Conservation (phyloP, 92 coral and sea anemone species). For the Ricordea florida region DNA sequence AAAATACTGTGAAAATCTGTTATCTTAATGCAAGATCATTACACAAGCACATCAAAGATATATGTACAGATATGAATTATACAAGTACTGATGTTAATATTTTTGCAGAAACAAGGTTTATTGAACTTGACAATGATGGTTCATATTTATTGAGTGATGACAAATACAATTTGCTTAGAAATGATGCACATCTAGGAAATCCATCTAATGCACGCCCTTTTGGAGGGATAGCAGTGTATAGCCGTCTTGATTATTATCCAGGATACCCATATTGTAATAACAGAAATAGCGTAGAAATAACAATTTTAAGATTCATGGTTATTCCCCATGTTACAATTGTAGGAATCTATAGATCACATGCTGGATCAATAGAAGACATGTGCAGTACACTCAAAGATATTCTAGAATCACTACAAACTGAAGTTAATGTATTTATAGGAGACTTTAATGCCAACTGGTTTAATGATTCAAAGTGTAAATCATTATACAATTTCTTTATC, state of each 20-base stretch:
- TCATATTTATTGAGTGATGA: too few species aligned
- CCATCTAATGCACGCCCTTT: slow-evolving; percentile 46
- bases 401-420: slow-evolving; percentile 21
- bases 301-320: slow-evolving; percentile 57
- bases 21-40: slow-evolving; percentile 65
- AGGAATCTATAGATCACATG: slow-evolving; percentile 74
- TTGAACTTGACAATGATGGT: slow-evolving; percentile 38
- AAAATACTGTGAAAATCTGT: slow-evolving; percentile 43
- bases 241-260: slow-evolving; percentile 59
- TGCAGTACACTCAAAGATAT: slow-evolving; percentile 30
- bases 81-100: slow-evolving; percentile 67
- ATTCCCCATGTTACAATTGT: slow-evolving; percentile 63
- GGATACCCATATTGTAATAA: slow-evolving; percentile 65
- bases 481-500: slow-evolving; percentile 66
- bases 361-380: slow-evolving; percentile 42
- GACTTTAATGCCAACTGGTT: slow-evolving; percentile 49
- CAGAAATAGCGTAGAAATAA: slow-evolving; percentile 68
- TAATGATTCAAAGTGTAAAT: slow-evolving; percentile 19
- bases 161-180: slow-evolving; percentile 63
- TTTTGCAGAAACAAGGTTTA: slow-evolving; percentile 59
- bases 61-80: slow-evolving; percentile 54
- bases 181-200: slow-evolving; percentile 49
- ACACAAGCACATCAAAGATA: slow-evolving; percentile 67
- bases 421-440: slow-evolving; percentile 49
- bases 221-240: slow-evolving; percentile 75